These are phyloP conservation scores for Parapsyche elsis DNA, from an alignment of 1,140 invertebrate genomes.

Conservation along the genomic window DNA sequence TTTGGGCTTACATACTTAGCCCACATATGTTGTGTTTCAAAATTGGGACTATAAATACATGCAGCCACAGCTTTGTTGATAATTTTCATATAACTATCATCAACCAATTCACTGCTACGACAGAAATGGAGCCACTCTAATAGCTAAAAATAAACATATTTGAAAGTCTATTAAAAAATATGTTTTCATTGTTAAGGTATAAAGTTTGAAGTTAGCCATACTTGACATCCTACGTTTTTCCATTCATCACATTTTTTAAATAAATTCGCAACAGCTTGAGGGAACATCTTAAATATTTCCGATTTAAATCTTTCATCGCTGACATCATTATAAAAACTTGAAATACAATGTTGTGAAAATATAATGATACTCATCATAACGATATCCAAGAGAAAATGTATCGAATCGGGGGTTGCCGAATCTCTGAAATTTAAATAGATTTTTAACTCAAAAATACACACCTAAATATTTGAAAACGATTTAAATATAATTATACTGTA, in stretches of 20 bases:
- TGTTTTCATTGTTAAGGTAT: neutral
- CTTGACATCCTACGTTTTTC: constrained; percentile 10
- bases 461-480: neutral
- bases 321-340: neutral
- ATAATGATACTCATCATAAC: constrained; percentile 11
- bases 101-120: neutral
- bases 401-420: neutral
- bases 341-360: constrained; percentile 27
- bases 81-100: neutral
- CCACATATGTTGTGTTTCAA: constrained; percentile 12
- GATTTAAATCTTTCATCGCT: neutral
- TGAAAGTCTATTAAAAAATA: neutral
- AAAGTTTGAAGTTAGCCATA: neutral
- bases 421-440: constrained; percentile 22
- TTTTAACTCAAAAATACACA: neutral
- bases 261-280: neutral
- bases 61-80: neutral
- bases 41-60: neutral
- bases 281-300: constrained; percentile 15
- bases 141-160: constrained; percentile 17
- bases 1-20: constrained; percentile 7
- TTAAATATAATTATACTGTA: neutral
- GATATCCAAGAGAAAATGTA: constrained; percentile 21
- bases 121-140: constrained; percentile 22
- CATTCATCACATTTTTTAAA: constrained; percentile 2